Conservation (phyloP, 2,888 invertebrate species). For the Agrochola circellaris region DNA sequence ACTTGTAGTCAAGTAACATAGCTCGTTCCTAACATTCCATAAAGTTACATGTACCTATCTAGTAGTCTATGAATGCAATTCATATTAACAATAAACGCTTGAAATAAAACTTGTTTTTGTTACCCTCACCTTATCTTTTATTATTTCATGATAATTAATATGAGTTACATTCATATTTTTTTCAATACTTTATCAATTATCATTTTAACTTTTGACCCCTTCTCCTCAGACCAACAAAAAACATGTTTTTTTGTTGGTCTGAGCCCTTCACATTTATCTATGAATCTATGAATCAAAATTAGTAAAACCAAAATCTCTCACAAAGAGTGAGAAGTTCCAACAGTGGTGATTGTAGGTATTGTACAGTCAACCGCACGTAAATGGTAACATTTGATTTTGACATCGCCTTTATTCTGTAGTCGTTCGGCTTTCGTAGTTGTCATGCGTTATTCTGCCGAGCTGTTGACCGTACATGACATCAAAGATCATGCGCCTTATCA, state of each 20-base stretch:
- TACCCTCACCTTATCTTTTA: slow-evolving; percentile 71
- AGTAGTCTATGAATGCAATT: slow-evolving; percentile 87
- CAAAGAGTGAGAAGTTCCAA: neutral
- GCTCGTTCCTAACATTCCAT: slow-evolving; percentile 66
- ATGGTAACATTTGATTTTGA: neutral
- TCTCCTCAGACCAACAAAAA: too few species aligned
- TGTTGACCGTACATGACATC: neutral
- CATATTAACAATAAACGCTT: slow-evolving; percentile 89
- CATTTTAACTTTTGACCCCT: slow-evolving; percentile 43
- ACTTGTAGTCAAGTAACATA: slow-evolving; percentile 51
- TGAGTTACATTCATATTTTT: slow-evolving; percentile 89
- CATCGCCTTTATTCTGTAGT: neutral
- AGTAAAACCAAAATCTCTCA: neutral
- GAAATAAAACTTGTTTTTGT: slow-evolving; percentile 81
- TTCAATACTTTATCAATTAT: slow-evolving; percentile 50
- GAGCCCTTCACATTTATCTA: neutral
- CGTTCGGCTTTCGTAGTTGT: neutral
- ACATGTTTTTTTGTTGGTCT: too few species aligned
- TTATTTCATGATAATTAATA: slow-evolving; percentile 76
- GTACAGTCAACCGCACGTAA: too few species aligned
- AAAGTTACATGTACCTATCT: slow-evolving; percentile 54
- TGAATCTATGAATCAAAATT: neutral
- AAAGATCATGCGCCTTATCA: slow-evolving; percentile 3
- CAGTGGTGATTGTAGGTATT: neutral
- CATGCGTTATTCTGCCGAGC: neutral